Base-by-base conservation (phyloP, 2,888 invertebrate species). In the Creontiades dilutus region DNA sequence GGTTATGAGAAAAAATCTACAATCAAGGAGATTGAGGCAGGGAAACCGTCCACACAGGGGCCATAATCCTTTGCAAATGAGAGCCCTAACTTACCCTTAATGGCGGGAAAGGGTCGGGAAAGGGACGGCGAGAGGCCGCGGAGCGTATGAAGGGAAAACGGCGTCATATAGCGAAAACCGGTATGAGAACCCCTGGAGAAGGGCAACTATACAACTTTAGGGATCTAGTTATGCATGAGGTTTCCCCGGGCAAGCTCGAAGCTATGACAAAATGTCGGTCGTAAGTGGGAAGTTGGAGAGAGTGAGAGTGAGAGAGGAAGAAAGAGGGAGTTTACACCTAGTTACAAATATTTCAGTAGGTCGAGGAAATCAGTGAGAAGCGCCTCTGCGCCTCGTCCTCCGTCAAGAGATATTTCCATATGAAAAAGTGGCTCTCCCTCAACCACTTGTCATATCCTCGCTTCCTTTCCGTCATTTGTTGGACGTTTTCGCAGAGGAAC, bases 41-140 rank as follows among this genome's bases (percentile, higher is more conserved):
- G 68, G 48, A 82, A 82, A 82, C 82, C 82, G 82, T 82, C 19
- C 82, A 52, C 82, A 23, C 27, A 47, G 82, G 85, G 85, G 61
- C 57, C 85, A 23, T 61, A 85, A 85, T 85, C 85, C 85, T 55
- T 37, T 57, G 85, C 55, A 85, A 85, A 85, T 85, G 85, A 85
- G 85, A 85, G 57, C 37, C 46, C 85, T 85, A 85, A 85, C 57
- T 85, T 85, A 85, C 37, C 85, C 85, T 61, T 61, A 61, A 85
- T 28, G 85, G 61, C 57, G 23, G 68, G 23, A 23, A 68, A 23
- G 23, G 68, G 61, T 5, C n/a, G 28, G 28, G 5, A 1, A 12
- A n/a, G 19, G n/a, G 75, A 19, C 75, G 23, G 75, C 16, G 75
- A 80, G 28, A 37, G 80, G 80, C 13, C n/a, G 16, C 5, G 68